Conservation (phyloP, 1,140 invertebrate species). For the Nomia melanderi region DNA sequence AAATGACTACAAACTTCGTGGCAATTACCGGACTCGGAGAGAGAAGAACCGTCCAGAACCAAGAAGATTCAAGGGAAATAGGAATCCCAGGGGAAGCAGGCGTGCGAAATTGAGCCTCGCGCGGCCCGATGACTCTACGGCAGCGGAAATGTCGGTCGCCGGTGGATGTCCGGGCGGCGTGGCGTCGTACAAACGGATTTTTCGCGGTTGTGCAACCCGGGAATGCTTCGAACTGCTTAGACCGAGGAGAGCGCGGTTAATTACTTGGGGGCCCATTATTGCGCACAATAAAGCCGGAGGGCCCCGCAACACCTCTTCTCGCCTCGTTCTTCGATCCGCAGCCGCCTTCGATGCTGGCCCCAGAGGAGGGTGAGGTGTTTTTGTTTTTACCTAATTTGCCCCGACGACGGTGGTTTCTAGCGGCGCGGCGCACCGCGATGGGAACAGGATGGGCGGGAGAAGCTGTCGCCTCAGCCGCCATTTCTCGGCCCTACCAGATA, state of each 20-base stretch:
- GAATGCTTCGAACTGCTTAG: constrained; percentile 17
- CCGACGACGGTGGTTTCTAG: constrained; percentile 35
- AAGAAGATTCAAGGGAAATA: neutral
- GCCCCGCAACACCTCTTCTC: constrained; percentile 59
- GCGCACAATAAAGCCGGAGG: constrained; percentile 51
- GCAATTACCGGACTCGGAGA: too few relatives aligned
- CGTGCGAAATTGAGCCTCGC: constrained; percentile 34
- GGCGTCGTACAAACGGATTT: neutral
- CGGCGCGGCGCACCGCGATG: neutral
- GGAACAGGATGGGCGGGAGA: constrained; percentile 35
- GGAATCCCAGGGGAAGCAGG: neutral
- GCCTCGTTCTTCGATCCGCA: constrained; percentile 20
- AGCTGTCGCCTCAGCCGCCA: constrained; percentile 61
- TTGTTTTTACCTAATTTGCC: constrained; percentile 75
- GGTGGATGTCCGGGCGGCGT: neutral
- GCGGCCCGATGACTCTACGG: constrained; percentile 43
- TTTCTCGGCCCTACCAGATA: constrained; percentile 63
- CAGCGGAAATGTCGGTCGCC: constrained; percentile 21
- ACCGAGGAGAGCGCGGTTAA: constrained; percentile 55
- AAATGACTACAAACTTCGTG: too few relatives aligned
- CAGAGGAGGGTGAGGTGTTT: constrained; percentile 55
- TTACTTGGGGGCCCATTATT: constrained; percentile 70
- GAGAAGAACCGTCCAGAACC: too few relatives aligned
- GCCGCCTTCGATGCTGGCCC: constrained; percentile 17
- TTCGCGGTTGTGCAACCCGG: constrained; percentile 31